Evolutionary conservation across 1,140 invertebrate genomes (phyloP).

Genomic region (Diorhabda sublineata): DNA sequence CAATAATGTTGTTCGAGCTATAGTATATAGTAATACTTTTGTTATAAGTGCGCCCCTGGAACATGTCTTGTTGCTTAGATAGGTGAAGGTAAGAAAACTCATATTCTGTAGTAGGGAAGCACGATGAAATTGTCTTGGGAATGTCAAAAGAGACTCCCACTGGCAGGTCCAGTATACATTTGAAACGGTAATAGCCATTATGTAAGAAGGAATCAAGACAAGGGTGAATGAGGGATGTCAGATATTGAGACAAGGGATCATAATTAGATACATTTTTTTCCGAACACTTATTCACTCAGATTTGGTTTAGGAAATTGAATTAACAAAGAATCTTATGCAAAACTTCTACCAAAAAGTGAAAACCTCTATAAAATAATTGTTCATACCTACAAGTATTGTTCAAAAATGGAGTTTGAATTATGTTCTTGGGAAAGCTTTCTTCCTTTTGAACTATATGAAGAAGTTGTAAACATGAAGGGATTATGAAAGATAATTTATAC

Average conservation of each 20-base stretch:
- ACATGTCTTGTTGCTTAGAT: not conserved
- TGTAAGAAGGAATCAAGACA: not conserved
- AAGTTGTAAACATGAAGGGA: not conserved
- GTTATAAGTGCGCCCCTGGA: not conserved
- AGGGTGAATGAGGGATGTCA: not conserved
- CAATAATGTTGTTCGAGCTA: too few relatives aligned
- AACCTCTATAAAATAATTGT: not conserved
- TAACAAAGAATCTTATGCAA: not conserved
- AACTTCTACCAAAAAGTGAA: not conserved
- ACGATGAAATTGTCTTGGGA: not conserved
- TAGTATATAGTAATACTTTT: too few relatives aligned
- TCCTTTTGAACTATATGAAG: not conserved
- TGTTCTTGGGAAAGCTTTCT: not conserved
- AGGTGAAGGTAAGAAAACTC: not conserved
- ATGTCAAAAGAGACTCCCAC: slow-evolving; percentile 1
- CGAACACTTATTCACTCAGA: not conserved
- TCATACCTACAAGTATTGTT: not conserved
- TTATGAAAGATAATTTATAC: not conserved
- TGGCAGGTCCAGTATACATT: not conserved
- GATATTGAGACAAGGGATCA: not conserved
- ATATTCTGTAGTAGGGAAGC: not conserved
- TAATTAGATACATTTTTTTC: slow-evolving; percentile 1
- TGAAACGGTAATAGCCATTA: not conserved
- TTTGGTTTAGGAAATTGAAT: not conserved
- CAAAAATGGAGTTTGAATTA: too few relatives aligned